Evolutionary conservation across 1,140 invertebrate species (phyloP).

Genomic region (Bilobella aurantiaca): DNA sequence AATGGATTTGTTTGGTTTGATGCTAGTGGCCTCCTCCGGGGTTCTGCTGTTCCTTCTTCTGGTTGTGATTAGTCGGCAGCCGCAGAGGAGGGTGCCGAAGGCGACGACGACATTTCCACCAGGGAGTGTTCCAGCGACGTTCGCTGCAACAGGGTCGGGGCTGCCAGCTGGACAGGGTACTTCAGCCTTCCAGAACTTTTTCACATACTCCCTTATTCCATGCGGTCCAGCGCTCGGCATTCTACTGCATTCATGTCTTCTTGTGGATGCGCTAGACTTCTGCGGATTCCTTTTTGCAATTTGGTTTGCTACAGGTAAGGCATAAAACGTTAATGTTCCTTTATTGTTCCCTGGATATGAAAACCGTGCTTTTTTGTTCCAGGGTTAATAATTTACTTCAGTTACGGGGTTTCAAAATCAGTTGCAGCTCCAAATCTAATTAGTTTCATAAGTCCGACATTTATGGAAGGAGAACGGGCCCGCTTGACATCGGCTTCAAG

Average conservation of each 20-base stretch:
- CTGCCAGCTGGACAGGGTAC: background rate
- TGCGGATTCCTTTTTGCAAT: slow-evolving; percentile 27
- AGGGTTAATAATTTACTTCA: slow-evolving; percentile 31
- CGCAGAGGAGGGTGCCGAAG: slow-evolving; percentile 22
- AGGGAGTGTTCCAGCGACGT: background rate
- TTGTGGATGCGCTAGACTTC: slow-evolving; percentile 24
- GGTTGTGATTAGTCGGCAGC: slow-evolving; percentile 34
- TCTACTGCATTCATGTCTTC: slow-evolving; percentile 29
- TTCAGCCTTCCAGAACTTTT: slow-evolving; percentile 8
- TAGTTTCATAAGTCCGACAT: background rate
- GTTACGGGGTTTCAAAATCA: slow-evolving; percentile 27
- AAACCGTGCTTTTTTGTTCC: background rate
- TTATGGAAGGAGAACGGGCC: background rate
- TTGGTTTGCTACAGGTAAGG: slow-evolving; percentile 27
- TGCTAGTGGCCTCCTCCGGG: slow-evolving; percentile 29
- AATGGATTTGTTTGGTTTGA: slow-evolving; percentile 26
- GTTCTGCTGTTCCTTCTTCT: slow-evolving; percentile 31
- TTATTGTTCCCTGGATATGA: background rate
- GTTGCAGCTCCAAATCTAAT: slow-evolving; percentile 22
- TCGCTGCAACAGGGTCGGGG: background rate
- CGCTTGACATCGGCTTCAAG: background rate
- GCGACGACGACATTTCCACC: slow-evolving; percentile 8
- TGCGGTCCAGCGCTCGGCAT: slow-evolving; percentile 26
- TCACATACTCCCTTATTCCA: slow-evolving; percentile 29
- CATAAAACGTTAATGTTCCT: background rate